Evolutionary conservation across 37 sponge, comb jelly and placozoan species (phyloP), one percentile per base, ranked within the genome.

Genomic region (Axinella damicornis): DNA sequence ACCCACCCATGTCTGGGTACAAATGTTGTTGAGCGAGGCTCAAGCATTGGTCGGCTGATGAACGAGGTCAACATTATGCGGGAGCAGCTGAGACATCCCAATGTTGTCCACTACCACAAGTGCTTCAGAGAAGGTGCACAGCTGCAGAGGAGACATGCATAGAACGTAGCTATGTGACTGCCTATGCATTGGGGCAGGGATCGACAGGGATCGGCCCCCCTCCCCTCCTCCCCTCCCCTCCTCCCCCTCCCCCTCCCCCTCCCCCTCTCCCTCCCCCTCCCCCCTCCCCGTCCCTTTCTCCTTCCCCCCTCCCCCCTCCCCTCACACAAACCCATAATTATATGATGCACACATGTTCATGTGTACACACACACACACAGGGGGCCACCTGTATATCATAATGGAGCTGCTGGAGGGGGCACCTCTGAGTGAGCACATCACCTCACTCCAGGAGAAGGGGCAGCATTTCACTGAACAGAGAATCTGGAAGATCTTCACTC

Each of bases 331-430:
- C 74, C 11, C n/a, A n/a, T n/a, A n/a, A n/a, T n/a, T n/a, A n/a
- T n/a, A n/a, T n/a, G n/a, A n/a, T n/a, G 58, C 18, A 19, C 58
- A 57, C 19, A 20, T 57, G 27, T 11, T n/a, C n/a, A n/a, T n/a
- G n/a, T n/a, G n/a, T n/a, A n/a, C n/a, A n/a, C n/a, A n/a, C n/a
- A n/a, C n/a, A n/a, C n/a, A 4, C 27, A 9, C 63, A 83, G 81
- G 70, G 31, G 64, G 64, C 63, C 93, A 87, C 72, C 74, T 97
- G 53, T 97, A 97, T 83, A 94, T 97, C 32, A 89, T 94, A 61
- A 97, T 97, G 97, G 90, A 94, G 86, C 73, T 91, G 38, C 58
- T 97, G 16, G 97, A 97, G 68, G 97, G 97, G 5, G 93, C 97
- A 32, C 80, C 89, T 25, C 88, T 96, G 17, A 83, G 65, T 69